Percentiles rank a stretch among this genome's conserved stretches.
These are phyloP conservation scores for Brachionus sp. DNA, from an alignment of 1,140 invertebrate genomes.

Conservation along the genomic window DNA sequence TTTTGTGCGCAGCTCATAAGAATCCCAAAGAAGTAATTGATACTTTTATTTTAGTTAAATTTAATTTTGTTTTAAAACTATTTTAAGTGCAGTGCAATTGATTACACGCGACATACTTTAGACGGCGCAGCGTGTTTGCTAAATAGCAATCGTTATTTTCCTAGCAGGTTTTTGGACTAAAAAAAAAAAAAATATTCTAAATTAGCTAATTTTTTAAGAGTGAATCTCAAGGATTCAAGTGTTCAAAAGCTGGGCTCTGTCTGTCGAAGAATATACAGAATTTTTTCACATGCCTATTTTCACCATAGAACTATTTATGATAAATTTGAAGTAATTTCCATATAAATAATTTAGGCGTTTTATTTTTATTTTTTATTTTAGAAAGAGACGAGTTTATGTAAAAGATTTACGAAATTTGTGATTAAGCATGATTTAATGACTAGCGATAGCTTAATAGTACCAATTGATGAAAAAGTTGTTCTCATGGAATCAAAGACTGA, in stretches of 20 bases:
- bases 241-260: slow-evolving; percentile 96
- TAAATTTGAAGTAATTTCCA: slow-evolving; percentile 76
- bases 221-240: slow-evolving; percentile 97
- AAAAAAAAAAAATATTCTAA: neutral
- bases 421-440: slow-evolving; percentile 98
- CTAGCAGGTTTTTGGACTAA: slow-evolving; percentile 65
- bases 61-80: slow-evolving; percentile 25
- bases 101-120: slow-evolving; percentile 97
- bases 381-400: slow-evolving; percentile 87
- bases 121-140: slow-evolving; percentile 96
- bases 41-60: neutral
- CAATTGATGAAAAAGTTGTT: slow-evolving; percentile 65
- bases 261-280: slow-evolving; percentile 94
- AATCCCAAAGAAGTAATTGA: slow-evolving; percentile 81
- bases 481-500: neutral
- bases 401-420: slow-evolving; percentile 93
- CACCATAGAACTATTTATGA: slow-evolving; percentile 95
- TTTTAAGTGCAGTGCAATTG: slow-evolving; percentile 86
- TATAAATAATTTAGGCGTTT: no score
- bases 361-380: slow-evolving; percentile 51
- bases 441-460: slow-evolving; percentile 95
- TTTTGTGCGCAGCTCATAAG: slow-evolving; percentile 98
- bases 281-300: slow-evolving; percentile 99
- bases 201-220: slow-evolving; percentile 63
- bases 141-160: slow-evolving; percentile 99